Percentiles rank a stretch among this genome's conserved stretches.
phyloP scores from a whole-genome alignment of 2,113 vertebrate species.

The Oxygymnocypris stewartii region DNA sequence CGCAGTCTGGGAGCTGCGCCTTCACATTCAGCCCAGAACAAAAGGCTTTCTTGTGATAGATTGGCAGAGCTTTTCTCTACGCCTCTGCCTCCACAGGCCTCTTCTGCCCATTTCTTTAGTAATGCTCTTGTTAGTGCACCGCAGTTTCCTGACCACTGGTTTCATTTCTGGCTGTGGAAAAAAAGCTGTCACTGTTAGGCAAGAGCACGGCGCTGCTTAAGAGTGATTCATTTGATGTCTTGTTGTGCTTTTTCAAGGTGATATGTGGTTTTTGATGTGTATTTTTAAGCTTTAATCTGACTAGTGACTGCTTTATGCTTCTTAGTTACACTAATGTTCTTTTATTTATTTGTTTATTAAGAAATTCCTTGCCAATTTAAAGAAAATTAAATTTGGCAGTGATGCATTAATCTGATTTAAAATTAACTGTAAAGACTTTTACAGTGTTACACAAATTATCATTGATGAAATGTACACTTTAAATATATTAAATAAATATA shows the following conservation, averaged over 20 bases:
- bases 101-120: not conserved
- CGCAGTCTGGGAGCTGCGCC: constrained; percentile 8
- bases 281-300: not conserved
- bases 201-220: not conserved
- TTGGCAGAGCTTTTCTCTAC: not conserved
- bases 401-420: not conserved
- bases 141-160: not conserved
- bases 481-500: too few species aligned
- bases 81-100: not conserved
- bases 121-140: constrained; percentile 15
- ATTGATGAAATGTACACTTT: not conserved
- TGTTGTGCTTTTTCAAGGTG: not conserved
- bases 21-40: constrained; percentile 32
- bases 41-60: constrained; percentile 21
- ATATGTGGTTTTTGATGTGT: not conserved
- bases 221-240: not conserved
- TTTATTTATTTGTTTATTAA: not conserved
- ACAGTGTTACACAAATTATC: too few species aligned
- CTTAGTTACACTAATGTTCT: not conserved
- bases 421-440: not conserved
- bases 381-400: not conserved
- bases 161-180: not conserved
- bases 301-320: not conserved
- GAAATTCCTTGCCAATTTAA: not conserved
- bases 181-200: constrained; percentile 4